These are phyloP conservation scores for Litoditis marina DNA, from an alignment of 2,888 invertebrate genomes.

Conservation along the genomic window DNA sequence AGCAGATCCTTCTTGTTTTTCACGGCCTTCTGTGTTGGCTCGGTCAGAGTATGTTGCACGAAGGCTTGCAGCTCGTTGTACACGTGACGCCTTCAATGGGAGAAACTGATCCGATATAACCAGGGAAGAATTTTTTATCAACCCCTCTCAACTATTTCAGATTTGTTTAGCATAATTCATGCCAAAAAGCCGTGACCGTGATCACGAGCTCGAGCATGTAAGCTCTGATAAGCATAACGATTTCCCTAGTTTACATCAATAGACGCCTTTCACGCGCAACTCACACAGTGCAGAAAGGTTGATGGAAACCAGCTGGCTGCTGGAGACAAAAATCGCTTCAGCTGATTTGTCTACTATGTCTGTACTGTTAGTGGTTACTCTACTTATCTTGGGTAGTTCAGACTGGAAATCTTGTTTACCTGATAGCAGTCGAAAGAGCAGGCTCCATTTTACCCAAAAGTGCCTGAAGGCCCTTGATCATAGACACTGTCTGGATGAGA, in stretches of 20 bases:
- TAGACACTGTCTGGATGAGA: slow-evolving; percentile 80
- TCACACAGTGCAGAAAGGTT: too few relatives aligned
- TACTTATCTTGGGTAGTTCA: not conserved
- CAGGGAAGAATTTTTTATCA: too few relatives aligned
- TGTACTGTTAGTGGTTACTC: not conserved
- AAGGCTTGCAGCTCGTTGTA: slow-evolving; percentile 93
- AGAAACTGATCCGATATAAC: too few relatives aligned
- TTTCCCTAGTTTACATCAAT: too few relatives aligned
- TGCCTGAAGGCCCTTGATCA: slow-evolving; percentile 96
- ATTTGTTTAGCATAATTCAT: too few relatives aligned
- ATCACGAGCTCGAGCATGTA: too few relatives aligned
- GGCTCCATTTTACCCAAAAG: slow-evolving; percentile 95
- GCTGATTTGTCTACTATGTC: not conserved
- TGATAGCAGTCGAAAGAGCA: slow-evolving; percentile 85
- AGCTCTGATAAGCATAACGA: too few relatives aligned
- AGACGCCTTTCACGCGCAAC: too few relatives aligned
- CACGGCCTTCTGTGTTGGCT: slow-evolving; percentile 89
- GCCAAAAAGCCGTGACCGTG: too few relatives aligned
- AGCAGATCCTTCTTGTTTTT: slow-evolving; percentile 96
- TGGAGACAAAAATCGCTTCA: too few relatives aligned
- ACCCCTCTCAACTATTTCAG: too few relatives aligned
- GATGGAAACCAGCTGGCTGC: too few relatives aligned
- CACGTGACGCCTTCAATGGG: slow-evolving; percentile 69
- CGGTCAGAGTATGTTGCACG: slow-evolving; percentile 81
- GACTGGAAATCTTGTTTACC: slow-evolving; percentile 60